A percentile compares a stretch with the other conserved stretches of the same genome.
These are phyloP conservation scores for Eupithecia centaureata DNA, from an alignment of 2,888 invertebrate species.

Conservation along the genomic window DNA sequence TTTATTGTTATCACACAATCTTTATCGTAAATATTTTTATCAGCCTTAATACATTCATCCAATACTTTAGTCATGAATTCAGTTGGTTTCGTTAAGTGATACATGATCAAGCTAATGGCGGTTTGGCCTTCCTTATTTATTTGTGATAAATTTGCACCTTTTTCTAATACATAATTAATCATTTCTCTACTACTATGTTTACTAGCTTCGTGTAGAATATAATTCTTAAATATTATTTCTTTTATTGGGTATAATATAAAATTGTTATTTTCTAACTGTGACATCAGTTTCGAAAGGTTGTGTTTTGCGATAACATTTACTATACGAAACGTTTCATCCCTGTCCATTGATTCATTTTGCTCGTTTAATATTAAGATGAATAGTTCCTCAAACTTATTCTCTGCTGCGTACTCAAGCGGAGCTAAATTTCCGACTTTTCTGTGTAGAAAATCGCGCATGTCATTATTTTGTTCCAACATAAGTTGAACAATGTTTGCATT, in stretches of 20 bases:
- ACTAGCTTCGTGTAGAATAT: background rate
- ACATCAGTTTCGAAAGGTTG: background rate
- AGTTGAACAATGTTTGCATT: background rate
- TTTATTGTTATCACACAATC: constrained; percentile 3
- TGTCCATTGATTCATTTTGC: background rate
- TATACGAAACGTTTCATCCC: background rate
- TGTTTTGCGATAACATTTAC: background rate
- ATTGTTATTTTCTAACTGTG: background rate
- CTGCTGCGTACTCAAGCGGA: background rate
- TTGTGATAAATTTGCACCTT: background rate
- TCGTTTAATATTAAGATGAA: background rate
- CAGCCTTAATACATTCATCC: constrained; percentile 58
- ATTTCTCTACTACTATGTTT: background rate
- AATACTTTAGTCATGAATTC: constrained; percentile 73
- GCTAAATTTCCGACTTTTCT: background rate
- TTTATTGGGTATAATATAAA: background rate
- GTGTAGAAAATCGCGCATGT: background rate
- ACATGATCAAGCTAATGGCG: background rate
- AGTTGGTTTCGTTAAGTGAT: constrained; percentile 61
- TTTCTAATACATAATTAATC: background rate
- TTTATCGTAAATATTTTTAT: background rate
- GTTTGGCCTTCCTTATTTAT: background rate
- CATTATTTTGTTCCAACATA: background rate
- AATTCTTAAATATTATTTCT: background rate
- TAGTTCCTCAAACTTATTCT: background rate